Conservation (phyloP, 2,888 invertebrate species). For the Spisula subtruncata region DNA sequence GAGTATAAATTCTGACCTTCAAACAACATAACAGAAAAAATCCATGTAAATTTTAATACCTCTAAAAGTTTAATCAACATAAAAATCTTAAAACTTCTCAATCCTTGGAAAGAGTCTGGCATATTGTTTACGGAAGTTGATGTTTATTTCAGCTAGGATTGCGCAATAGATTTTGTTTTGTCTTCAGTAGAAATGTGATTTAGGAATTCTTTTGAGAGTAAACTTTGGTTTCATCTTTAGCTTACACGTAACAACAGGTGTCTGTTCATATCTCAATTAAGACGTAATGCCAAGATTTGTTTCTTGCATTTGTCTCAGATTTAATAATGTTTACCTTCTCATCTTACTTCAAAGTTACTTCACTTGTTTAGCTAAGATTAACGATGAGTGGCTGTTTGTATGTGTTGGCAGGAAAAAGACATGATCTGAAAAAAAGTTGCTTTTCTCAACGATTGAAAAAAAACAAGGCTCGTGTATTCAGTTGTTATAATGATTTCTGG, state of each 20-base stretch:
- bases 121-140: not conserved
- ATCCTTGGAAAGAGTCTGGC: not conserved
- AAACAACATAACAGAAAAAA: no score
- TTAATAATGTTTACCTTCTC: not conserved
- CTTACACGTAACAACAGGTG: not conserved
- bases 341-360: not conserved
- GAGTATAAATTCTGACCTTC: no score
- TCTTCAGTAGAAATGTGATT: not conserved
- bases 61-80: no score
- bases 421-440: not conserved
- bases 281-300: conserved; percentile 9
- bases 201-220: not conserved
- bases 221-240: not conserved
- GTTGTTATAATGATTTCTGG: no score
- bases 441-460: no score
- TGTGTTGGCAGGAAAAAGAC: not conserved
- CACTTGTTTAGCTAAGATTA: not conserved
- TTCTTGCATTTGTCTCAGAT: not conserved
- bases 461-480: no score
- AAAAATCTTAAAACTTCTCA: no score
- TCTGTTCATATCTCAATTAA: not conserved
- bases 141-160: not conserved
- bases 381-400: not conserved
- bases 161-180: not conserved
- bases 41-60: no score